A percentile compares a stretch with the other conserved stretches of the same genome.
Evolutionary conservation across 2,888 invertebrate genomes (phyloP).

Genomic region (Watsonalla cultraria): DNA sequence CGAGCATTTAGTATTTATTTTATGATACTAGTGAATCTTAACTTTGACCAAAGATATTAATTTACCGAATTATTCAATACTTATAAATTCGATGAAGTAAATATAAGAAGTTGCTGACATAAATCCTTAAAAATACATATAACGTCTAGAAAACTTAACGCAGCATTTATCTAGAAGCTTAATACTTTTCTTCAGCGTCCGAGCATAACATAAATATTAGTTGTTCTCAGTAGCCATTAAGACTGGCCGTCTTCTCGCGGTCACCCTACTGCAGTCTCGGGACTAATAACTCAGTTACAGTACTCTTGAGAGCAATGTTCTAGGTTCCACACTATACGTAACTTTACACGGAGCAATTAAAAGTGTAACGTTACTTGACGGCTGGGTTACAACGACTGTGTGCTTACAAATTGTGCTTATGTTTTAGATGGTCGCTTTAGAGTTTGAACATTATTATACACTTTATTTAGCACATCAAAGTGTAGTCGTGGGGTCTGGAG

Average conservation of each 20-base stretch:
- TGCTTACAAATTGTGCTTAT: neutral
- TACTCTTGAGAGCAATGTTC: constrained; percentile 22
- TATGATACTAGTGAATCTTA: too few relatives aligned
- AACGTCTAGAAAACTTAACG: too few relatives aligned
- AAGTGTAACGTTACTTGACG: constrained; percentile 2
- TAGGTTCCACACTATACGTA: constrained; percentile 3
- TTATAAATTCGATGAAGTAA: too few relatives aligned
- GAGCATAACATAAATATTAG: constrained; percentile 15
- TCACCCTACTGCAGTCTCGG: constrained; percentile 25
- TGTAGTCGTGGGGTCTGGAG: too few relatives aligned
- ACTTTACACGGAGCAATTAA: constrained; percentile 6
- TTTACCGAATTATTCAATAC: too few relatives aligned
- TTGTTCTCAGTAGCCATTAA: constrained; percentile 13
- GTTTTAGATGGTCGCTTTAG: too few relatives aligned
- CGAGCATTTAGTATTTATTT: too few relatives aligned
- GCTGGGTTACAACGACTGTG: neutral
- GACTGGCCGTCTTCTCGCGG: constrained; percentile 25
- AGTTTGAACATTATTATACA: too few relatives aligned
- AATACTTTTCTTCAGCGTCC: neutral
- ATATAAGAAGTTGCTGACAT: too few relatives aligned
- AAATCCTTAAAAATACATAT: too few relatives aligned
- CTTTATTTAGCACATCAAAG: too few relatives aligned
- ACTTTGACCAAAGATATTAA: too few relatives aligned
- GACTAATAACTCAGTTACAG: constrained; percentile 39
- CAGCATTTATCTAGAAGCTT: neutral